Base-by-base conservation (phyloP, 2,797 vertebrate species). In the Myoxocephalus aenaeus region DNA sequence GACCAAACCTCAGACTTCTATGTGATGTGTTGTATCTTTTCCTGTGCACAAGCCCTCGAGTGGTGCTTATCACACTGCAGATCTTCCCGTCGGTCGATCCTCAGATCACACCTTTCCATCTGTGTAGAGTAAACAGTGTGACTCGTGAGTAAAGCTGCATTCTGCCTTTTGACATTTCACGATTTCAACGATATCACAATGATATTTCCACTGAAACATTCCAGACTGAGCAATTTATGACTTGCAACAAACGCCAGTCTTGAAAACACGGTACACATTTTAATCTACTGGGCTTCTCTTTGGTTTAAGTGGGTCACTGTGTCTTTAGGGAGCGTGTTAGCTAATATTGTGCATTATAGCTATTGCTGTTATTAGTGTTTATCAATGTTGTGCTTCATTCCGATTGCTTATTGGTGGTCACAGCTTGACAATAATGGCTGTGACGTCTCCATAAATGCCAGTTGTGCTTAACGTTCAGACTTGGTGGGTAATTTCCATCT, bases 381-480 rank as follows among this genome's bases (percentile, higher is more conserved):
- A 65, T 90, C 85, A 93, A 90, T 89, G 88, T 92, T 56, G 74
- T 85, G 71, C 75, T 84, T 72, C 53, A 78, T 70, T 76, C 57
- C 73, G 48, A 79, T 80, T 40, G 61, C 75, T 67, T 67, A 38
- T 65, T 62, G 59, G 72, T 70, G 11, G 50, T 62, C 29, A 1
- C 69, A 73, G 72, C 66, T 61, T 25, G 38, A 73, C 68, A 73
- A 62, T 44, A 64, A 63, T 0, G 13, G 54, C 56, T 67, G 78
- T 13, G 54, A 78, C 59, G 63, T 50, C 59, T 82, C 40, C 67
- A 84, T 42, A 46, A 66, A 88, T 3, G 50, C 77, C 71, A 67
- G 46, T 76, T 76, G 78, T 87, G 84, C 83, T 90, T 83, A 46
- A 76, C 59, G 36, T 76, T 79, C 70, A 65, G 77, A 72, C 56